Evolutionary conservation across 2,797 vertebrate genomes (phyloP), one percentile per base, ranked within the genome.

Genomic region (Hephaestus fuliginosus): DNA sequence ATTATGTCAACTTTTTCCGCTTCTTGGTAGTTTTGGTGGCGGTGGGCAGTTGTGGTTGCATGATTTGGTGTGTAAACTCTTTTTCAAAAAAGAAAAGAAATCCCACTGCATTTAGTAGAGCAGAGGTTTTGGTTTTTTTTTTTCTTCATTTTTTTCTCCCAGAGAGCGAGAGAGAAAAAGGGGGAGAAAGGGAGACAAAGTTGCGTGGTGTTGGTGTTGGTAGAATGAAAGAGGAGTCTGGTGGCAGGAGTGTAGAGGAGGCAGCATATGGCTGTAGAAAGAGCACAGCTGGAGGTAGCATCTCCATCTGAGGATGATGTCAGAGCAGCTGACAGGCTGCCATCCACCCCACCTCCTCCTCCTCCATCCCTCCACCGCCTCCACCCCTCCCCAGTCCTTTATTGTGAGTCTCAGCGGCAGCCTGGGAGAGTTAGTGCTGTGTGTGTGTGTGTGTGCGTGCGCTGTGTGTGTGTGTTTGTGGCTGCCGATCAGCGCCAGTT

Each of bases 271-370:
- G 98, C 98, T 98, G 97, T 97, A 99, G 98, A 99, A 98, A 98
- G 97, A 97, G 98, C 98, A 98, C 98, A 99, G 98, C 98, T 99
- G 98, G 98, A 99, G 98, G 98, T 98, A 99, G 97, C 98, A 98
- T 99, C 98, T 99, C 98, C 98, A 99, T 99, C 98, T 99, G 98
- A 98, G 98, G 97, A 97, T 99, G 98, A 99, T 99, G 98, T 99
- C 98, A 99, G 97, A 98, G 98, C 98, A 99, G 98, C 98, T 99
- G 98, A 99, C 98, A 99, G 97, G 96, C 98, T 98, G 97, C 98
- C 98, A 99, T 98, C 97, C 97, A 96, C 92, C 93, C 93, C 92
- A 90, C 92, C 92, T 89, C 91, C 88, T 86, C 90, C 85, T 88
- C 89, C 86, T 81, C 90, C 89, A 70, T 81, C 89, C 89, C 91